These are phyloP conservation scores for Plecturocebus donacophilus DNA, from an alignment of 2,113 vertebrate genomes.

Conservation along the genomic window DNA sequence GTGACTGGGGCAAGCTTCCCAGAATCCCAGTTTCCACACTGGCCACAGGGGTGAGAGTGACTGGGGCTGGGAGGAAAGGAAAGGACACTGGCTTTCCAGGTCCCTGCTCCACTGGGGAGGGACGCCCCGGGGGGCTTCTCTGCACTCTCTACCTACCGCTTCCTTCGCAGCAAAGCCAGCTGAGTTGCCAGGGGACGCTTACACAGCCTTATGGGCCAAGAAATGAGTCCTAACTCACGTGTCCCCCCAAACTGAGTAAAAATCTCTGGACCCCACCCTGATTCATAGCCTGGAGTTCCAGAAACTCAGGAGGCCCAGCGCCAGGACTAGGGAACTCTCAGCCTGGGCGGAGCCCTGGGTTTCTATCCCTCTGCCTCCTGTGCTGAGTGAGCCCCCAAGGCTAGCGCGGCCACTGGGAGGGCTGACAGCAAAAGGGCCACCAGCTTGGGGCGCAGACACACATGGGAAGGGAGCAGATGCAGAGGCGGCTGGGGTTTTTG, in stretches of 20 bases:
- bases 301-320: not conserved
- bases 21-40: not conserved
- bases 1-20: not conserved
- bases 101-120: not conserved
- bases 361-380: not conserved
- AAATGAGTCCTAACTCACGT: not conserved
- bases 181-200: not conserved
- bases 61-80: not conserved
- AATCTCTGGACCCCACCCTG: too few species aligned
- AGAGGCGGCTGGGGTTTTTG: not conserved
- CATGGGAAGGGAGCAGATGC: too few species aligned
- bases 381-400: not conserved
- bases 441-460: not conserved
- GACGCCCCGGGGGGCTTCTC: not conserved
- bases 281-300: not conserved
- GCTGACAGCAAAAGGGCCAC: not conserved
- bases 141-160: not conserved
- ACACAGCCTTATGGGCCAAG: not conserved
- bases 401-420: not conserved
- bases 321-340: not conserved
- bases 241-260: too few species aligned
- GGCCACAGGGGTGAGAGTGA: not conserved
- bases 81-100: not conserved
- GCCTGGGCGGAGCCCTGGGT: not conserved
- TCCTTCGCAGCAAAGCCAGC: not conserved